Evolutionary conservation across 2,797 vertebrate genomes (phyloP).

Genomic region (Rhinophrynus dorsalis): DNA sequence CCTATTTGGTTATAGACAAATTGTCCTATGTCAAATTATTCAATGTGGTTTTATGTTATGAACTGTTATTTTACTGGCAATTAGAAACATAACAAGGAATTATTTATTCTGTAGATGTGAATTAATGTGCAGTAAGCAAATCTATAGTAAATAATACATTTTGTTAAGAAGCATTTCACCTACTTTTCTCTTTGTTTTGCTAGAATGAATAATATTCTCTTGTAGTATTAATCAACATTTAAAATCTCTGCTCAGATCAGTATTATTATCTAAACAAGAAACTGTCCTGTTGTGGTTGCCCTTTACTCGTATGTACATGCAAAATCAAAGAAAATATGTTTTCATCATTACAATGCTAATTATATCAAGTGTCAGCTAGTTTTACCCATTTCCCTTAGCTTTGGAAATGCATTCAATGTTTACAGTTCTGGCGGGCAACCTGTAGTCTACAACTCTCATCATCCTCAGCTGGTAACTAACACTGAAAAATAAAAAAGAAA

Average conservation of each 20-base stretch:
- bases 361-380: constrained; percentile 17
- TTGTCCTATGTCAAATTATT: no score
- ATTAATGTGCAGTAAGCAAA: constrained; percentile 20
- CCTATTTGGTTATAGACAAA: no score
- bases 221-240: constrained; percentile 24
- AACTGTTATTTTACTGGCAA: constrained; percentile 23
- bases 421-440: no score
- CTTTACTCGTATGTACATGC: constrained; percentile 7
- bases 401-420: not conserved
- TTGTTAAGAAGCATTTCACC: constrained; percentile 12
- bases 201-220: constrained; percentile 28
- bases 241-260: not conserved
- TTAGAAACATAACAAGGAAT: not conserved
- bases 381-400: constrained; percentile 9
- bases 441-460: no score
- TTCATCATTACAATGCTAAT: constrained; percentile 38
- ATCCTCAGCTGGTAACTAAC: no score
- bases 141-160: constrained; percentile 10
- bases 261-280: constrained; percentile 18
- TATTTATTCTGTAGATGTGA: not conserved
- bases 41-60: no score
- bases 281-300: constrained; percentile 12
- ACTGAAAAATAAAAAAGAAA: no score
- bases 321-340: constrained; percentile 18
- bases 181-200: constrained; percentile 18